Evolutionary conservation across 92 coral and sea anemone species (phyloP).

Genomic region (Epizoanthus illoricatus): DNA sequence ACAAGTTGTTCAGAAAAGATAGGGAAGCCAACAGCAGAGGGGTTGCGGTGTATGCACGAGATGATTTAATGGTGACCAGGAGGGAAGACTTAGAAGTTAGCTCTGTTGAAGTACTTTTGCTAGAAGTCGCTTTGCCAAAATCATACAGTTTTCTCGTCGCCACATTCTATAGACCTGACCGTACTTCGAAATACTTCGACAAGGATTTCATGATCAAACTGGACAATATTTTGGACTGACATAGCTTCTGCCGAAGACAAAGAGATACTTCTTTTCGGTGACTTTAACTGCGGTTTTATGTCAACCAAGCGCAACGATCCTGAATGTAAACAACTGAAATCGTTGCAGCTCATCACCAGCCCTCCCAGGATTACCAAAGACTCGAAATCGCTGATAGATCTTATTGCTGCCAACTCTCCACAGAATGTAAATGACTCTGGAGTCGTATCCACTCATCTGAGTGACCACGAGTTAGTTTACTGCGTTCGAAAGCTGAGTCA

Average conservation of each 20-base stretch:
- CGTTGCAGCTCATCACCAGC: slow-evolving; percentile 17
- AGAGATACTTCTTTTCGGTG: slow-evolving; percentile 49
- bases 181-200: slow-evolving; percentile 49
- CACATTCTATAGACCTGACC: slow-evolving; percentile 56
- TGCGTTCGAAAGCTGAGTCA: slow-evolving; percentile 24
- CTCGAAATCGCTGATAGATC: slow-evolving; percentile 18
- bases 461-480: slow-evolving; percentile 34
- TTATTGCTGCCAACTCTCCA: slow-evolving; percentile 29
- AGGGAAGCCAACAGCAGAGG: too few species aligned
- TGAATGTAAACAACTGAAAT: slow-evolving; percentile 35
- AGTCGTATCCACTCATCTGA: slow-evolving; percentile 13
- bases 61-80: slow-evolving; percentile 46
- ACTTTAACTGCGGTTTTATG: slow-evolving; percentile 51
- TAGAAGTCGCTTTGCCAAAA: slow-evolving; percentile 59
- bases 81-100: slow-evolving; percentile 48
- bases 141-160: slow-evolving; percentile 55
- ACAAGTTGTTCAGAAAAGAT: slow-evolving; percentile 49
- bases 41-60: slow-evolving; percentile 15
- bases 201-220: slow-evolving; percentile 50
- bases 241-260: slow-evolving; percentile 29
- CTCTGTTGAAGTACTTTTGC: slow-evolving; percentile 60
- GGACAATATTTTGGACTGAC: slow-evolving; percentile 40
- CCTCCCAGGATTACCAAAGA: slow-evolving; percentile 22
- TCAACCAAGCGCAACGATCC: slow-evolving; percentile 16
- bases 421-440: slow-evolving; percentile 39